Evolutionary conservation across 2,113 vertebrate genomes (phyloP), one percentile per base, ranked within the genome.

Genomic region (Leptobrachium leishanense): DNA sequence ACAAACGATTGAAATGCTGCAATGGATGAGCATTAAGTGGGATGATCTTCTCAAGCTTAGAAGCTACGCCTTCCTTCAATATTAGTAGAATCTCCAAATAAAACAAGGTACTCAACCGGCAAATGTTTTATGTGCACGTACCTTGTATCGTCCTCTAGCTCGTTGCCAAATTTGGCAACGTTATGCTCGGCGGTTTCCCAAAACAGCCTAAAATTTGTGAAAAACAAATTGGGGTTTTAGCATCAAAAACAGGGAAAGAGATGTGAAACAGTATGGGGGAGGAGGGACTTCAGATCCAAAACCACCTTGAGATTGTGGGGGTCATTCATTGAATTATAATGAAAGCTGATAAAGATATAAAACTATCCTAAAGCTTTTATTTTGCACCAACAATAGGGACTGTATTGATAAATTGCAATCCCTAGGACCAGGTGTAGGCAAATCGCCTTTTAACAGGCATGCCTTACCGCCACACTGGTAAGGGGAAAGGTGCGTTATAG

Each of bases 191-290:
- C 64, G 70, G 77, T 13, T 68, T 79, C 77, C 77, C 77, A 79
- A 73, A 79, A 79, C 63, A 79, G 77, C 77, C 77, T 79, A 79
- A 79, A 79, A 79, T 74, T 79, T 73, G 70, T 40, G 63, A 79
- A 20, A 79, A 79, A 79, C 77, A 79, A 54, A 8, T 6, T 55
- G 46, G 50, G 44, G 44, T 79, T 73, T 57, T 43, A 79, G 77
- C 46, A 39, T n/a, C 39, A 66, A 64, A 64, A 64, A 64, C 62
- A 20, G n/a, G 55, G 55, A 64, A 64, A 31, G 15, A 64, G 5
- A 64, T 64, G n/a, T 64, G 5, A 64, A 64, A 2, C 4, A 0
- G n/a, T n/a, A 10, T 3, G 20, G 62, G 62, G 62, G 62, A 64
- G 4, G 39, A 39, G 10, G 20, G 10, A 64, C 46, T 50, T 50